A percentile compares a stretch with the other conserved stretches of the same genome.
Conservation (phyloP, 2,797 vertebrate species). For the Falco cherrug region DNA sequence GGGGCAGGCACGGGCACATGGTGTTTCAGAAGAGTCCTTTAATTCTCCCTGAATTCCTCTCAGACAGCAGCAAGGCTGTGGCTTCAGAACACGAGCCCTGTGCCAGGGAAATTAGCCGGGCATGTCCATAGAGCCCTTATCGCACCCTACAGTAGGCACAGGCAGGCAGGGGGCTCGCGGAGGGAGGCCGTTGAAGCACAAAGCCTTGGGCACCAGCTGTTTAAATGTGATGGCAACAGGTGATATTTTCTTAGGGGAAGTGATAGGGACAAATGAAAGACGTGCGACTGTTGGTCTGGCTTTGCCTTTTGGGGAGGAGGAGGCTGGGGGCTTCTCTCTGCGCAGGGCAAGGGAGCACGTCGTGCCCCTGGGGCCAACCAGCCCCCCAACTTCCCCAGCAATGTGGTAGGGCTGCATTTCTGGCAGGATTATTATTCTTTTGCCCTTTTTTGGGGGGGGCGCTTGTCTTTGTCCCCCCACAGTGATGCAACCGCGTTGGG, state of each 20-base stretch:
- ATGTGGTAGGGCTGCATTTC: not conserved
- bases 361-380: not conserved
- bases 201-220: rapidly evolving
- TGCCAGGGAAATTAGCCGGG: not conserved
- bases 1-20: not conserved
- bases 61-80: not conserved
- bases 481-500: not conserved
- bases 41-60: not conserved
- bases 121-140: rapidly evolving
- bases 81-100: not conserved
- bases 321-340: not conserved
- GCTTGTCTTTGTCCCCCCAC: rapidly evolving
- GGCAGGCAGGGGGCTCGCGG: not conserved
- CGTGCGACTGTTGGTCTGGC: rapidly evolving
- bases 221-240: not conserved
- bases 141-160: rapidly evolving
- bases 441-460: too few species aligned
- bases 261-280: not conserved
- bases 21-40: not conserved
- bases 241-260: not conserved
- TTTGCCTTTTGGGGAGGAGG: not conserved
- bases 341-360: rapidly evolving
- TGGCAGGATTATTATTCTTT: not conserved
- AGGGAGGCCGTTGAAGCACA: not conserved
- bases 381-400: not conserved